Evolutionary conservation across 2,888 invertebrate species (phyloP), one percentile per base, ranked within the genome.

Genomic region (Salticus scenicus): DNA sequence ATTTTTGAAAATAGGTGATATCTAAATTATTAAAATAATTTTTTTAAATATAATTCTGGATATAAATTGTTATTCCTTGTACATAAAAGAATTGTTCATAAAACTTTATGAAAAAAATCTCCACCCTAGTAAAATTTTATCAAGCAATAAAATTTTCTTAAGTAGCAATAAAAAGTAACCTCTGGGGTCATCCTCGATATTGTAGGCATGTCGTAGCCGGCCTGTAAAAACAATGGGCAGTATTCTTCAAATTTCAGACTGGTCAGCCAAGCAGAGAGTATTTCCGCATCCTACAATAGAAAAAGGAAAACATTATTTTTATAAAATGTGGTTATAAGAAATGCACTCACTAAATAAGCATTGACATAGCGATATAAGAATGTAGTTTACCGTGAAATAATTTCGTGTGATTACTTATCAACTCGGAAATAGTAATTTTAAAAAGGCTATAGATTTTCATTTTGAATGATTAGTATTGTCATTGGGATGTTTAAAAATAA

Each of bases 111-210:
- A 57, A 4, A n/a, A n/a, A 4, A 20, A 12, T 57, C 24, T 1
- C 57, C 37, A 37, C 4, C 37, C 8, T 33, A 7, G 33, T 33
- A 66, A 31, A 8, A 1, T n/a, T n/a, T 57, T 24, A 57, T 47
- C 2, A 12, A 47, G 47, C n/a, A n/a, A 47, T 47, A 57, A 57
- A 57, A 57, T 24, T 2, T 57, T 1, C 2, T 5, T 7, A 24
- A 24, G 10, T 1, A 33, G 17, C 8, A 31, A 37, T 20, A 33
- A 37, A 67, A n/a, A 78, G 88, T 89, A 89, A 93, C 97, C 92
- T 99, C 98, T 0, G 99, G 99, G 17, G 99, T 99, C 98, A 99
- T 98, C 89, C 98, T 94, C n/a, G 98, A 96, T 90, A 99, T 97
- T 0, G 99, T 99, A 31, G 97, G 96, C 92, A 99, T 94, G 92